Evolutionary conservation across 1,140 invertebrate genomes (phyloP), one percentile per base, ranked within the genome.

Genomic region (Argopecten irradians): DNA sequence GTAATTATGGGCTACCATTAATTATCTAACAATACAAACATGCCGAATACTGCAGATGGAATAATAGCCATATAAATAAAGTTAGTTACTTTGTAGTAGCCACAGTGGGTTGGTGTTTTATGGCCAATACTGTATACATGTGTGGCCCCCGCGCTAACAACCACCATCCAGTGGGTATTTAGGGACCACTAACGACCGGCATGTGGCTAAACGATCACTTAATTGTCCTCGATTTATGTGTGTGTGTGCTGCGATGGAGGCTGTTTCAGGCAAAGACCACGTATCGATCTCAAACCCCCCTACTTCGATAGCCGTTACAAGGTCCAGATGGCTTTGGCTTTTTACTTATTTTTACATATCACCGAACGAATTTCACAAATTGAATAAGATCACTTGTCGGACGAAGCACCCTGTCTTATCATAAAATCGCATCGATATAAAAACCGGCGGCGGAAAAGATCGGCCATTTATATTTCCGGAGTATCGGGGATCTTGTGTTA

Each of bases 261-360:
- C 55, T 71, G 55, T 28, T 71, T 71, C 55, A 22, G 2, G 8
- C 22, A 71, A 0, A 71, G 55, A 71, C 55, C n/a, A 71, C 55
- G 28, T 71, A 71, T 71, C n/a, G 55, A 71, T 71, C 43, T 71
- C 55, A 8, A 71, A 71, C 43, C 19, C 19, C 13, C n/a, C 55
- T 71, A 22, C 55, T 71, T 5, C 0, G 55, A 71, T 71, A 71
- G 55, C 28, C 22, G n/a, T 71, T 8, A 71, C 13, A 71, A 5
- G n/a, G n/a, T 16, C 22, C 55, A 71, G 19, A 71, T 71, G 55
- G 55, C 55, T 28, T n/a, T 16, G 22, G 55, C 55, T 71, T 71
- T 46, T 71, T 71, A 71, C 55, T 71, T 71, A 71, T 71, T 71
- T 71, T 71, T 71, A 71, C 55, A 71, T 71, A 71, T 71, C n/a